These are phyloP conservation scores for Drosophila punjabiensis DNA, from an alignment of 1,140 invertebrate species.

Conservation along the genomic window DNA sequence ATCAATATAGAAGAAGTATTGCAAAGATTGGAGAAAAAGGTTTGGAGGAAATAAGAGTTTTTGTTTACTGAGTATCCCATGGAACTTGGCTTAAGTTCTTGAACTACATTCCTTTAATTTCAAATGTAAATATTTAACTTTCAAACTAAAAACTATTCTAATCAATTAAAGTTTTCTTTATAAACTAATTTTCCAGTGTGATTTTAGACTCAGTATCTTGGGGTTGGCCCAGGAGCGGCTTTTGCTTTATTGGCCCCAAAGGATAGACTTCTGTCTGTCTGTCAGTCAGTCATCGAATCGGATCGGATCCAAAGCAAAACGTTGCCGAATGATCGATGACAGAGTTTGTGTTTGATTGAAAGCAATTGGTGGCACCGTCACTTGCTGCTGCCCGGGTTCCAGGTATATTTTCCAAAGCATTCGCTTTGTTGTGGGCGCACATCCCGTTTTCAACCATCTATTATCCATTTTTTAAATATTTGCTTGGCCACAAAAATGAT, in stretches of 20 bases:
- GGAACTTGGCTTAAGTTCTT: neutral
- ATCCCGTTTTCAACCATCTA: conserved; percentile 1
- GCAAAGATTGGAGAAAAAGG: neutral
- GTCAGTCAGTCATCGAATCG: conserved; percentile 46
- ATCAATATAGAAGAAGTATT: rapidly evolving
- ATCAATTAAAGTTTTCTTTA: no score
- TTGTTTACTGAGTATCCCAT: neutral
- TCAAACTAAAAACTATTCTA: neutral
- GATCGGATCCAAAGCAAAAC: conserved; percentile 34
- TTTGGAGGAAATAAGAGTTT: neutral
- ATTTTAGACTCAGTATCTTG: neutral
- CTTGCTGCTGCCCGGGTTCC: conserved; percentile 51
- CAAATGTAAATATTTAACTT: neutral
- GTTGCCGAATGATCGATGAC: conserved; percentile 78
- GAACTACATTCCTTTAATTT: neutral
- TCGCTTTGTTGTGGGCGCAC: conserved; percentile 60
- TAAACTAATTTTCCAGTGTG: conserved; percentile 7
- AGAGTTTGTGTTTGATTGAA: conserved; percentile 83
- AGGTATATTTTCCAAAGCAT: conserved; percentile 3
- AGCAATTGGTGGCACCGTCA: conserved; percentile 83
- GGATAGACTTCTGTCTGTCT: conserved; percentile 58
- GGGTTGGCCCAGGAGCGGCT: conserved; percentile 63
- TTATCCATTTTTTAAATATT: conserved; percentile 11
- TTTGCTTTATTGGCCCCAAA: conserved; percentile 78
- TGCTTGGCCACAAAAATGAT: conserved; percentile 56